These are phyloP conservation scores for Regulus satrapa DNA, from an alignment of 2,113 vertebrate species.

Conservation along the genomic window DNA sequence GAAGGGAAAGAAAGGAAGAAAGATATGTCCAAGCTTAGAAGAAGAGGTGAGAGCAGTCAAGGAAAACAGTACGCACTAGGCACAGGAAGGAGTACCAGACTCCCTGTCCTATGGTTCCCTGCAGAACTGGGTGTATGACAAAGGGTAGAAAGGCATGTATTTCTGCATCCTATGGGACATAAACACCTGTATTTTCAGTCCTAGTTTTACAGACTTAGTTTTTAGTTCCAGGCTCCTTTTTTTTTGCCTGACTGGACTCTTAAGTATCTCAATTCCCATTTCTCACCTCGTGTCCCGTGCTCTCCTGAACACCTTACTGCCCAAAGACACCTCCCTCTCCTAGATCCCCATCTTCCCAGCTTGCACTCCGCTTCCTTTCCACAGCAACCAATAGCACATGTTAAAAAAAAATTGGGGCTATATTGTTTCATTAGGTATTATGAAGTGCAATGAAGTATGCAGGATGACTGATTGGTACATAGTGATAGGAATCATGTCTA, in stretches of 20 bases:
- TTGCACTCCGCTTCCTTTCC: background rate
- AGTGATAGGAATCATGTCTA: background rate
- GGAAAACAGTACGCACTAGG: background rate
- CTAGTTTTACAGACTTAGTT: background rate
- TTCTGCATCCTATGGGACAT: background rate
- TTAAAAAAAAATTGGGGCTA: background rate
- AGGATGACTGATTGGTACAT: background rate
- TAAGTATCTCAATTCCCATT: background rate
- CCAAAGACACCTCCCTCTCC: background rate
- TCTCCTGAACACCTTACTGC: background rate
- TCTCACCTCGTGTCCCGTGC: background rate
- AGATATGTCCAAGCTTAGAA: background rate
- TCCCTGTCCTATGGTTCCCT: background rate
- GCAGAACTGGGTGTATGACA: background rate
- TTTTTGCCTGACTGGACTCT: background rate
- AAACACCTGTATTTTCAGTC: background rate
- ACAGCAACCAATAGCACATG: background rate
- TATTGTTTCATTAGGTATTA: background rate
- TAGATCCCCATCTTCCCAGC: background rate
- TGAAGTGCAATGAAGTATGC: background rate
- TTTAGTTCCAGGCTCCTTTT: background rate
- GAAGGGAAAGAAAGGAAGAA: background rate
- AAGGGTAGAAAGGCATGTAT: accelerated
- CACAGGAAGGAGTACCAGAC: background rate
- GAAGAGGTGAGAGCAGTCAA: background rate